These are phyloP conservation scores for Diorhabda carinulata DNA, from an alignment of 1,140 invertebrate genomes.

Conservation along the genomic window DNA sequence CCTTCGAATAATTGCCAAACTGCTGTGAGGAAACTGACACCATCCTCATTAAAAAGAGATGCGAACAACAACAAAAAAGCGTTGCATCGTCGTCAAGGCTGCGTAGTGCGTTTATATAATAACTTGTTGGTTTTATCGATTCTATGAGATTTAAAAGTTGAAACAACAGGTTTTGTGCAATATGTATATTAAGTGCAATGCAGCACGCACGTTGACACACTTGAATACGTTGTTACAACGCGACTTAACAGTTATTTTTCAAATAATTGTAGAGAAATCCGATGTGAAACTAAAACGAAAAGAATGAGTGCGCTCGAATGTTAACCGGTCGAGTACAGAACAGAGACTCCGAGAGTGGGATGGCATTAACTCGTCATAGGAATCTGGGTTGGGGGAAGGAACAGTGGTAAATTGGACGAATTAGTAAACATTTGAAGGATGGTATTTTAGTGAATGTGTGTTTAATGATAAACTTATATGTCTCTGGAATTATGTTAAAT, in stretches of 20 bases:
- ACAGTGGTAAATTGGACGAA: not conserved
- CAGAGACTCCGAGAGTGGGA: not conserved
- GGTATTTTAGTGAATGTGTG: not conserved
- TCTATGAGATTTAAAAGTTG: not conserved
- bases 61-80: not conserved
- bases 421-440: not conserved
- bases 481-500: too few species aligned
- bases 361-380: not conserved
- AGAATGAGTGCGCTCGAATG: constrained; percentile 1
- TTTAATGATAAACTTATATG: not conserved
- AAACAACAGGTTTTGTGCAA: not conserved
- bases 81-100: not conserved
- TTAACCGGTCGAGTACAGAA: not conserved
- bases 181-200: not conserved
- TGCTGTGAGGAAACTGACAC: not conserved
- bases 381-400: not conserved
- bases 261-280: not conserved
- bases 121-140: not conserved
- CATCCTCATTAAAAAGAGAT: constrained; percentile 1
- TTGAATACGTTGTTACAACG: not conserved
- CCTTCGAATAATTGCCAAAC: not conserved
- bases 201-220: not conserved
- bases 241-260: not conserved
- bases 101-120: not conserved
- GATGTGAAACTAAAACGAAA: not conserved